Base-by-base conservation (phyloP, 2,113 vertebrate species). In the Bambusicola thoracicus region DNA sequence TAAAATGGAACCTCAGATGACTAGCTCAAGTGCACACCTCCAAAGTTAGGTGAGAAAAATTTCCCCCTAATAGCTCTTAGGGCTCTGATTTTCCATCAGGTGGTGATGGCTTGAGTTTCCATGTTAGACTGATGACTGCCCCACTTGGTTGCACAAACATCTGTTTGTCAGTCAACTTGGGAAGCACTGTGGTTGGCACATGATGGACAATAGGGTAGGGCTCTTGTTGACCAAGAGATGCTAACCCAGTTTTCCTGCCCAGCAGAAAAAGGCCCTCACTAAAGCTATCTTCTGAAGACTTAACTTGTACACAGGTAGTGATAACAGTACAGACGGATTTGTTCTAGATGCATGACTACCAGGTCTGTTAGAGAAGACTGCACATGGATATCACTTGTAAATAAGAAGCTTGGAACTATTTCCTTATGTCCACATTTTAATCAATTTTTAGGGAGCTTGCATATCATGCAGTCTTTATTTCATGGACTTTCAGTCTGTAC, bases 381-480 rank as follows among this genome's bases (percentile, higher is more conserved):
- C 61, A 49, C 53, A 20, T 22, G 68, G 81, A 77, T 90, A 92
- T 91, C 89, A 87, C 17, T 62, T 94, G 63, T 74, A 81, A 91
- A 74, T 85, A 76, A 79, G 77, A 73, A 81, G 27, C 49, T 46
- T 36, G 27, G 41, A 84, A 66, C 48, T 76, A 78, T 80, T 87
- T 63, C 36, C 73, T 68, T 92, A 77, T 13, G 24, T 27, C 81
- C 22, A 78, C 17, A 80, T 62, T 89, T 36, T 67, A 94, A 83
- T 62, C 12, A 6, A 19, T 17, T 48, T 53, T 49, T 29, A 53
- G 61, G 49, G 81, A 5, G 49, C 61, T 96, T 85, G n/a, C 49
- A 24, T 86, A 73, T 79, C 3, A n/a, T 8, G 27, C 22, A 62
- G 44, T 36, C 40, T 91, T 76, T 86, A 65, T 93, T 61, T 62